A percentile compares a stretch with the other conserved stretches of the same genome.
Conservation (phyloP, 2,113 vertebrate species). For the Callocephalon fimbriatum region DNA sequence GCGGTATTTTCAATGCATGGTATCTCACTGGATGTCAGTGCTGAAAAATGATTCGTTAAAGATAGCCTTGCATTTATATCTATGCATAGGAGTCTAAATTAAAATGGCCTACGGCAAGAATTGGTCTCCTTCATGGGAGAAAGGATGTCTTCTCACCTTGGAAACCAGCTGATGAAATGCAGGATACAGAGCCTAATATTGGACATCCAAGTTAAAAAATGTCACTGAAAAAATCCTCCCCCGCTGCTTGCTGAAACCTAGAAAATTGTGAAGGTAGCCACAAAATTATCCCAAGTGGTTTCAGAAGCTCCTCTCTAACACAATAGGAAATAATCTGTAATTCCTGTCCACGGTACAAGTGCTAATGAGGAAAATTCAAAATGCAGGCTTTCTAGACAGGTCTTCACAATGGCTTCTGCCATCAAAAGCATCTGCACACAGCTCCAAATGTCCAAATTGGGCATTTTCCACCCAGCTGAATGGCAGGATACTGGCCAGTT, state of each 20-base stretch:
- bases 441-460: rapidly evolving
- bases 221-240: neutral
- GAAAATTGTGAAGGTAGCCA: neutral
- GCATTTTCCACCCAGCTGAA: neutral
- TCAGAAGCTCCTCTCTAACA: neutral
- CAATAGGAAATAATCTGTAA: neutral
- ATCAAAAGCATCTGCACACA: neutral
- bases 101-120: neutral
- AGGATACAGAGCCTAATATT: neutral
- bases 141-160: neutral
- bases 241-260: neutral
- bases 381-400: rapidly evolving
- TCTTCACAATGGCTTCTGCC: neutral
- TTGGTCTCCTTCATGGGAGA: neutral
- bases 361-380: neutral
- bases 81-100: neutral
- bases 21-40: neutral
- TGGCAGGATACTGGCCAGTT: rapidly evolving
- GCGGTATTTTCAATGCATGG: neutral
- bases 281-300: neutral
- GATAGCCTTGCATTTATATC: neutral
- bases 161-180: neutral
- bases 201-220: neutral
- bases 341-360: neutral
- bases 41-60: neutral